Evolutionary conservation across 2,797 vertebrate genomes (phyloP).

Genomic region (Pelochelys cantorii): DNA sequence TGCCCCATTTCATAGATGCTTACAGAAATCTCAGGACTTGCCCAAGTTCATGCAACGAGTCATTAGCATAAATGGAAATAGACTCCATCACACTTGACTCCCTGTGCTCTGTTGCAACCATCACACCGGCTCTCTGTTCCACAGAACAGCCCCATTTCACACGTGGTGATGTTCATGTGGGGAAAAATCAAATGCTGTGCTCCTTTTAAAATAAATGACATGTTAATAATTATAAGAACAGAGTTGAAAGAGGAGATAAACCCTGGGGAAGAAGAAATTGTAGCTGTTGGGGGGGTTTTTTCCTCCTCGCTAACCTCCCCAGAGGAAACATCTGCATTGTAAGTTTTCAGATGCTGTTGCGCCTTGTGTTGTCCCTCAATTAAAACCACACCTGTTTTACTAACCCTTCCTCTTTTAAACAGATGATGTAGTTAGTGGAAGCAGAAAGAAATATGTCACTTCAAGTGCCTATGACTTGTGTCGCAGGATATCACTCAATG

Average conservation of each 20-base stretch:
- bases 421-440: not conserved
- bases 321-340: constrained; percentile 34
- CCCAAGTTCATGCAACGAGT: not conserved
- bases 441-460: rapidly evolving
- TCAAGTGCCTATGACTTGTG: not conserved
- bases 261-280: not conserved
- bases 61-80: not conserved
- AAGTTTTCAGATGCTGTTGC: constrained; percentile 8
- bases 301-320: not conserved
- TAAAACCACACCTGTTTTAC: not conserved
- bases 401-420: not conserved
- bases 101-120: not conserved
- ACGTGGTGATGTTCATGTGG: not conserved
- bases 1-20: not conserved
- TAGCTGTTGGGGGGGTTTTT: not conserved
- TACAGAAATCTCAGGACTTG: not conserved
- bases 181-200: not conserved
- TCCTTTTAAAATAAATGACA: constrained; percentile 28
- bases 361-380: not conserved
- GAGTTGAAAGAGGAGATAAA: not conserved
- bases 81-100: not conserved
- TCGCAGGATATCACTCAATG: not conserved
- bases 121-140: not conserved
- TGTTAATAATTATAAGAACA: not conserved
- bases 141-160: not conserved